Base-by-base conservation (phyloP, 2,113 vertebrate species). In the Spea multiplicata region DNA sequence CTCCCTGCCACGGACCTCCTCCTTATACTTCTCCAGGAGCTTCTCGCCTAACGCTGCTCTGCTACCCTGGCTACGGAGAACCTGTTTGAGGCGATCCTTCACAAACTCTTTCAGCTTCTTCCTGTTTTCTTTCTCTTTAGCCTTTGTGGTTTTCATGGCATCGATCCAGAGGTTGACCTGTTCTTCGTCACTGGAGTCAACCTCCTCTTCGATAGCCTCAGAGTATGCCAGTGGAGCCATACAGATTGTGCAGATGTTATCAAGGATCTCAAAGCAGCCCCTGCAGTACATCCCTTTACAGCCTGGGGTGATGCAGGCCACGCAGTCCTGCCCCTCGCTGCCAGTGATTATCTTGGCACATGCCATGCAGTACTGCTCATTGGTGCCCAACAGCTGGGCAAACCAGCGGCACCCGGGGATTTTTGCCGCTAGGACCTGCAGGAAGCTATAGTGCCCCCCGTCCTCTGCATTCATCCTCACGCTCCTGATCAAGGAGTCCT, bases 281-380 rank as follows among this genome's bases (percentile, higher is more conserved):
- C n/a, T 73, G 83, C 96, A 97, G 81, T 91, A 94, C 48, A 89
- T 13, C 9, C 91, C 93, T 90, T 77, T 85, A 86, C 95, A 97
- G 5, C 66, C 59, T 0, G 87, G 84, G 0, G 91, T 93, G 3
- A 84, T 64, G 71, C 96, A 97, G 48, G 80, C 3, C 0, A 68
- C 81, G 30, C 86, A 84, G 9, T 75, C 73, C 0, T 84, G 71
- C 0, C 6, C 50, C n/a, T 76, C 65, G 59, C 5, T 67, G 3
- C 73, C 5, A 0, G 80, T 80, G 44, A 86, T 45, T 0, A 2
- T 45, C 12, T 45, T 70, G 0, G 90, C 90, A 0, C 96, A 98
- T 52, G 85, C 84, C 86, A 95, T 62, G 83, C 96, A 97, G 44
- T 73, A 80, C 13, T 80, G n/a, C 5, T 83, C 74, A n/a, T 64